Percentiles rank a stretch among this genome's conserved stretches.
These are phyloP conservation scores for Hyposoter didymator DNA, from an alignment of 2,888 invertebrate species.

Conservation along the genomic window DNA sequence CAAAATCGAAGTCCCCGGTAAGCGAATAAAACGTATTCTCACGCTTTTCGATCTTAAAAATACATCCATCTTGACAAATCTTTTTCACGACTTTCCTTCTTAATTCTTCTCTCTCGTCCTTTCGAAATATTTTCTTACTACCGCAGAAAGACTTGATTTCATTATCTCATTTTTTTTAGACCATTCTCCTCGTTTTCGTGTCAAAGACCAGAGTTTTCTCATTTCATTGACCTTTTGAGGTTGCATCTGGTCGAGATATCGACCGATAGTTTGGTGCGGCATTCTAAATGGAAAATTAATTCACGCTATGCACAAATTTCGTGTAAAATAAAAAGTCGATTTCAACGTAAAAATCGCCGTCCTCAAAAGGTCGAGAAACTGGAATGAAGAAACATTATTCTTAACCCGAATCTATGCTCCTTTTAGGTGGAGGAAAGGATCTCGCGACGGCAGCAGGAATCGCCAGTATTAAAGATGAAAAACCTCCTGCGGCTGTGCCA, in stretches of 20 bases:
- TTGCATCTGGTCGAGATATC: too few species aligned
- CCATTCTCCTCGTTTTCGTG: not conserved
- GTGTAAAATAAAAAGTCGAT: too few species aligned
- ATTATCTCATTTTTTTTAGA: not conserved
- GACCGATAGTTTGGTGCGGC: too few species aligned
- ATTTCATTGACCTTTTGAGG: too few species aligned
- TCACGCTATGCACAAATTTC: too few species aligned
- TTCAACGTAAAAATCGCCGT: too few species aligned
- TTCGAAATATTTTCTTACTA: not conserved
- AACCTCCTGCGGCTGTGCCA: conserved; percentile 77
- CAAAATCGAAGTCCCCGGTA: conserved; percentile 95
- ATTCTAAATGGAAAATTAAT: too few species aligned
- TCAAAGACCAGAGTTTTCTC: not conserved
- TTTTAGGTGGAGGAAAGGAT: conserved; percentile 93
- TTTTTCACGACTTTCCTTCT: not conserved
- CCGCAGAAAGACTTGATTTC: not conserved
- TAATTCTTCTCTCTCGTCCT: not conserved
- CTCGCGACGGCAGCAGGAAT: conserved; percentile 92
- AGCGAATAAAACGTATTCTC: conserved; percentile 71
- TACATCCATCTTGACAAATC: not conserved
- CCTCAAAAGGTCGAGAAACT: too few species aligned
- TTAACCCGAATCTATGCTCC: not conserved
- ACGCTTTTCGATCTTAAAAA: not conserved
- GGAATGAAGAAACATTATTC: not conserved
- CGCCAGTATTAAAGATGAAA: conserved; percentile 86